Conservation (phyloP, 2,888 invertebrate species). For the Xanthia icteritia region DNA sequence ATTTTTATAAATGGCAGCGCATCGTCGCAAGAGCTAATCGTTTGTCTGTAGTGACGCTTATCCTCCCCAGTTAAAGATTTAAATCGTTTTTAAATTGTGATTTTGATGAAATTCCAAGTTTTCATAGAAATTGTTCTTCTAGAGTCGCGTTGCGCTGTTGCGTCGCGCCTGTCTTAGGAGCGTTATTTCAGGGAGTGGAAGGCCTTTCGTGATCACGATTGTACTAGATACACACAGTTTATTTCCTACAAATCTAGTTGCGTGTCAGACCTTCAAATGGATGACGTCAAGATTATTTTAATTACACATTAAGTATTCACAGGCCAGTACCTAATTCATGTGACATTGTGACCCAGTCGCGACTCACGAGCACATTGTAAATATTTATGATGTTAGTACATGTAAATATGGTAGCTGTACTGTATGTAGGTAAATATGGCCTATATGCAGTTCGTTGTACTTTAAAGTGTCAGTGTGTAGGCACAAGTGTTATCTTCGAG, state of each 20-base stretch:
- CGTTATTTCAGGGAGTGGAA: neutral
- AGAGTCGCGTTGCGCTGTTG: neutral
- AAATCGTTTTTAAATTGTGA: no score
- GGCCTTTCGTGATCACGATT: neutral
- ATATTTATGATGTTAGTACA: slow-evolving; percentile 42
- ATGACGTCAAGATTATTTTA: slow-evolving; percentile 28
- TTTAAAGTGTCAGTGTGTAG: slow-evolving; percentile 12
- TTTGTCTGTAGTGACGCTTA: neutral
- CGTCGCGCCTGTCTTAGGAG: neutral
- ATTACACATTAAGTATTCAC: slow-evolving; percentile 38
- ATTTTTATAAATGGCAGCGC: no score
- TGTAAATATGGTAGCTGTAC: slow-evolving; percentile 1
- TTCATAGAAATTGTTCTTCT: no score
- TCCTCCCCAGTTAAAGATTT: no score
- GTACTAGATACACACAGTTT: neutral
- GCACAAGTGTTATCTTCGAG: slow-evolving; percentile 10
- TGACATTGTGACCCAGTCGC: slow-evolving; percentile 40
- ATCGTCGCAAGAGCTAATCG: no score
- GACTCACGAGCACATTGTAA: slow-evolving; percentile 39
- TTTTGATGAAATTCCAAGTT: no score
- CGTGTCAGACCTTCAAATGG: neutral
- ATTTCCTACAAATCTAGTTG: neutral
- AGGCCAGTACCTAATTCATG: neutral
- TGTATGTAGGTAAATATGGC: neutral
- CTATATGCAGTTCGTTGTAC: slow-evolving; percentile 25